These are phyloP conservation scores for Drosophila bunnanda DNA, from an alignment of 2,888 invertebrate species.

Conservation along the genomic window DNA sequence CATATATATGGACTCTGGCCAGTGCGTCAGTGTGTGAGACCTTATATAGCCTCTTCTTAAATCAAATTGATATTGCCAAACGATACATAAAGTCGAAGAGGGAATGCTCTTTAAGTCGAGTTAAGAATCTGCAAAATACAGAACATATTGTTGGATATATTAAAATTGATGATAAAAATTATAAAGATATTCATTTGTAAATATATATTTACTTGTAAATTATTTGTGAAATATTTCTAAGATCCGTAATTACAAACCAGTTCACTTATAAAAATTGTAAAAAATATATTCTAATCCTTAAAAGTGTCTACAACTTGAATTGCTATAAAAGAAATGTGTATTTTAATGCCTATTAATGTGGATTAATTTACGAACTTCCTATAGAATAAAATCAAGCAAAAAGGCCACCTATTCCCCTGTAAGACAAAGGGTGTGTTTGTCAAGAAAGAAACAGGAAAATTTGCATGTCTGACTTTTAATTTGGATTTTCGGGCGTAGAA, in stretches of 20 bases:
- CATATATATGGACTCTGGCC: slow-evolving; percentile 7
- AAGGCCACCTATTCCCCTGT: not conserved
- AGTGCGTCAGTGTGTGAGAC: slow-evolving; percentile 19
- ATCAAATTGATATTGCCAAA: not conserved
- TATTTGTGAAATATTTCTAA: not conserved
- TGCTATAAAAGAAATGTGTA: not conserved
- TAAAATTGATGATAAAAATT: no score
- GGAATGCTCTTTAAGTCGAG: slow-evolving; percentile 6
- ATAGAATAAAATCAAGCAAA: not conserved
- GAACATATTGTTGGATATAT: no score
- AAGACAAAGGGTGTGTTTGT: slow-evolving; percentile 16
- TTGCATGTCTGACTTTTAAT: slow-evolving; percentile 67
- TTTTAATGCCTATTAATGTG: not conserved
- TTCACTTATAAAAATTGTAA: not conserved
- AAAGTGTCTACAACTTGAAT: not conserved
- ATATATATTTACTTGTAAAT: no score
- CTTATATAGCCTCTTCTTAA: slow-evolving; percentile 17
- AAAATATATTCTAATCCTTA: no score
- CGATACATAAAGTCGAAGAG: not conserved
- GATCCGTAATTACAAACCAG: not conserved
- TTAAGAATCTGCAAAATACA: no score
- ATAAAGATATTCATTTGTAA: no score
- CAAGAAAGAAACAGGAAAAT: slow-evolving; percentile 52
- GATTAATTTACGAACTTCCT: slow-evolving; percentile 2
- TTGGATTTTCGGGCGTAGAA: slow-evolving; percentile 54